Evolutionary conservation across 2,888 invertebrate genomes (phyloP).

Genomic region (Hyppa rectilinea): DNA sequence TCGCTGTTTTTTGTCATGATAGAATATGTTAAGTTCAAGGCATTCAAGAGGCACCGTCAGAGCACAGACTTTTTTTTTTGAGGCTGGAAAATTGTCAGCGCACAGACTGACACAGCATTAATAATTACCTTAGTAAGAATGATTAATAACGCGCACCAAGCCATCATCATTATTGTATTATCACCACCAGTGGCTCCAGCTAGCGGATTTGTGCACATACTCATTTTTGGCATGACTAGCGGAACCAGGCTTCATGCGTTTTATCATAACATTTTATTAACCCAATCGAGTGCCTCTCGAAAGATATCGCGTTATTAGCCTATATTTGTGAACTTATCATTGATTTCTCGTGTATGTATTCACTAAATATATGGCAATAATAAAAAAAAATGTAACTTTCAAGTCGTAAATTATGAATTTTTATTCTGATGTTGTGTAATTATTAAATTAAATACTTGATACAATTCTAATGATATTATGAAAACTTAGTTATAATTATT

Average conservation of each 20-base stretch:
- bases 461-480: slow-evolving; percentile 62
- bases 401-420: slow-evolving; percentile 40
- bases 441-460: slow-evolving; percentile 42
- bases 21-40: not conserved
- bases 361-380: slow-evolving; percentile 38
- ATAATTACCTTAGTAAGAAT: not conserved
- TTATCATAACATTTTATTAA: slow-evolving; percentile 71
- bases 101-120: not conserved
- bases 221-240: slow-evolving; percentile 32
- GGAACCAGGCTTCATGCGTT: slow-evolving; percentile 46
- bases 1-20: not conserved
- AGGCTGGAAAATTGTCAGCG: too few relatives aligned
- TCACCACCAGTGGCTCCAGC: not conserved
- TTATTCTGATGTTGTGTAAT: slow-evolving; percentile 37
- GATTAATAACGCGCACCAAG: not conserved
- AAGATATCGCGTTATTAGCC: slow-evolving; percentile 73
- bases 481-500: slow-evolving; percentile 54
- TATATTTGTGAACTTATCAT: slow-evolving; percentile 70
- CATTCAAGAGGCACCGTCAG: not conserved
- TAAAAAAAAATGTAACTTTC: slow-evolving; percentile 16
- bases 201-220: slow-evolving; percentile 10
- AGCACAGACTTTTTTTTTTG: too few relatives aligned
- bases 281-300: slow-evolving; percentile 74
- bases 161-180: not conserved
- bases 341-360: slow-evolving; percentile 61